Conservation (phyloP, 2,113 vertebrate genomes). For the Eulacestoma nigropectus region DNA sequence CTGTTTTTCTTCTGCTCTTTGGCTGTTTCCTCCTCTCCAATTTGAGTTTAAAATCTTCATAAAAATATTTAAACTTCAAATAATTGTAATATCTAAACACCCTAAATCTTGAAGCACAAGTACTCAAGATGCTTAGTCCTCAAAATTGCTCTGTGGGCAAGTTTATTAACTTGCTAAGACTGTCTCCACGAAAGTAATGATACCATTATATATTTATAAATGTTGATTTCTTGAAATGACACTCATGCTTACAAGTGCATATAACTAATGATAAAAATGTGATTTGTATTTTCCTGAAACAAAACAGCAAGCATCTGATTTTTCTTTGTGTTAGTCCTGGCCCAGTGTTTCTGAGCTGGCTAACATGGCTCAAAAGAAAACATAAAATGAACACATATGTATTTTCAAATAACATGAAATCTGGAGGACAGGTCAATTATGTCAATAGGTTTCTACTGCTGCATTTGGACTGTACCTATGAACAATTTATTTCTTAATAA, state of each 20-base stretch:
- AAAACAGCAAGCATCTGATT: background rate
- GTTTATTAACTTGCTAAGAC: background rate
- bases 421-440: background rate
- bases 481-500: background rate
- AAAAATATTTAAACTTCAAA: slow-evolving; percentile 7
- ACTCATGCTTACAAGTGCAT: background rate
- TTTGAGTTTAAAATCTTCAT: slow-evolving; percentile 37
- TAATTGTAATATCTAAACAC: slow-evolving; percentile 14
- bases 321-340: background rate
- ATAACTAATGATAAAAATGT: background rate
- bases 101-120: background rate
- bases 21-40: background rate
- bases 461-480: background rate
- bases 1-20: slow-evolving; percentile 49
- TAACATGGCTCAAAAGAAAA: background rate
- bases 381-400: background rate
- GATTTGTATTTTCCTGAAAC: background rate
- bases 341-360: background rate
- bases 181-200: background rate
- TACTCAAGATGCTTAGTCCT: background rate
- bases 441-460: background rate
- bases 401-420: background rate
- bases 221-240: background rate
- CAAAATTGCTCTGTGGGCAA: background rate
- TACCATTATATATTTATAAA: background rate